A percentile compares a stretch with the other conserved stretches of the same genome.
Evolutionary conservation across 2,797 vertebrate species (phyloP).

Genomic region (Acipenser ruthenus): DNA sequence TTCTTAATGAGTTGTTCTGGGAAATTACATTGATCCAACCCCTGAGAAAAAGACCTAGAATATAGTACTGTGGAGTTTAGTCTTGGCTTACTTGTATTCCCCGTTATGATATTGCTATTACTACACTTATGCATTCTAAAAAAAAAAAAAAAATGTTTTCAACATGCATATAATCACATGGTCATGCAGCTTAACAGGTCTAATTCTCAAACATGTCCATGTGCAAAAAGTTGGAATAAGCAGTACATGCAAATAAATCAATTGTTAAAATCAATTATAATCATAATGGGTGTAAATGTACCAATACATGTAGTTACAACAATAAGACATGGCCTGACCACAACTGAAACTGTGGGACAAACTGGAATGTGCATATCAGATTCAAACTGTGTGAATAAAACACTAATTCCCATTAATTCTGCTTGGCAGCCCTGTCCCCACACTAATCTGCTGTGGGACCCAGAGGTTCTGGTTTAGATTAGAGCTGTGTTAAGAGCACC

Average conservation of each 20-base stretch:
- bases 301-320: no score
- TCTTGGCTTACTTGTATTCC: not conserved
- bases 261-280: no score
- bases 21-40: not conserved
- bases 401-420: not conserved
- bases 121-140: not conserved
- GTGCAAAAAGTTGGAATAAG: no score
- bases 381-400: not conserved
- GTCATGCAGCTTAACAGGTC: no score
- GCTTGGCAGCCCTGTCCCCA: not conserved
- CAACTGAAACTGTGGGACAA: no score
- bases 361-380: constrained; percentile 25
- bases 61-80: not conserved
- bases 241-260: no score
- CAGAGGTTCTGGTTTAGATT: not conserved
- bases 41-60: not conserved
- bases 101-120: not conserved
- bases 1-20: constrained; percentile 1
- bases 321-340: no score
- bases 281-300: no score
- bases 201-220: no score
- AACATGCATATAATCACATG: not conserved
- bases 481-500: constrained; percentile 50
- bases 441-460: not conserved
- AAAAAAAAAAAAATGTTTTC: not conserved